Conservation (phyloP, 2,888 invertebrate species). For the Buathra laborator region DNA sequence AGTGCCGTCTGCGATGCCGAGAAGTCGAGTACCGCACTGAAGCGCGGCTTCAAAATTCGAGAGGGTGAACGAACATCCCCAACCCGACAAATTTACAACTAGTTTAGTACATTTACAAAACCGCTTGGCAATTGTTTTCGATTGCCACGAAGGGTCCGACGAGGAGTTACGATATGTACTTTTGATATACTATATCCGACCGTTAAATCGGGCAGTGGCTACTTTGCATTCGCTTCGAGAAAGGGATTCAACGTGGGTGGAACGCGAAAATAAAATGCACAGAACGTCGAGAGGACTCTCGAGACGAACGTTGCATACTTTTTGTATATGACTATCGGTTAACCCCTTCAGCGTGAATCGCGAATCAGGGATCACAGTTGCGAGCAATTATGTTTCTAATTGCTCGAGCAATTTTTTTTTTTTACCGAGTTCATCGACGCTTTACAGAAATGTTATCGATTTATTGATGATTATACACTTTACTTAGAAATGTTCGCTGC, state of each 20-base stretch:
- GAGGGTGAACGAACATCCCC: conserved; percentile 42
- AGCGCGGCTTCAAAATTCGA: conserved; percentile 39
- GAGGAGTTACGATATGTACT: conserved; percentile 13
- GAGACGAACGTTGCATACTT: conserved; percentile 51
- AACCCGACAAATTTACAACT: conserved; percentile 64
- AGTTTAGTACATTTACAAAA: conserved; percentile 79
- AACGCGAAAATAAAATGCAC: conserved; percentile 40
- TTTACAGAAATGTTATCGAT: too few species aligned
- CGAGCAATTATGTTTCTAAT: conserved; percentile 50
- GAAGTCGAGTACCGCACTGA: conserved; percentile 59
- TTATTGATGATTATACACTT: too few species aligned
- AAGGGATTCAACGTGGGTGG: conserved; percentile 27
- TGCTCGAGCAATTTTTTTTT: conserved; percentile 25
- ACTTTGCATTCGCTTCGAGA: conserved; percentile 58
- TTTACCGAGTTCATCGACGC: not conserved
- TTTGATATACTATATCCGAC: conserved; percentile 42
- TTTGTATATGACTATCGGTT: conserved; percentile 17
- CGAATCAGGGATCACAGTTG: conserved; percentile 44
- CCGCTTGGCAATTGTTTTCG: conserved; percentile 79
- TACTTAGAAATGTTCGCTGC: too few species aligned
- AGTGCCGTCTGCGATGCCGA: conserved; percentile 47
- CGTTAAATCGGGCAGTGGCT: conserved; percentile 60
- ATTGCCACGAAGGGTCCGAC: conserved; percentile 44
- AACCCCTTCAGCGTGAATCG: conserved; percentile 28
- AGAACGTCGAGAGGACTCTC: conserved; percentile 60